Evolutionary conservation across 2,113 vertebrate species (phyloP).

Genomic region (Tursiops truncatus): DNA sequence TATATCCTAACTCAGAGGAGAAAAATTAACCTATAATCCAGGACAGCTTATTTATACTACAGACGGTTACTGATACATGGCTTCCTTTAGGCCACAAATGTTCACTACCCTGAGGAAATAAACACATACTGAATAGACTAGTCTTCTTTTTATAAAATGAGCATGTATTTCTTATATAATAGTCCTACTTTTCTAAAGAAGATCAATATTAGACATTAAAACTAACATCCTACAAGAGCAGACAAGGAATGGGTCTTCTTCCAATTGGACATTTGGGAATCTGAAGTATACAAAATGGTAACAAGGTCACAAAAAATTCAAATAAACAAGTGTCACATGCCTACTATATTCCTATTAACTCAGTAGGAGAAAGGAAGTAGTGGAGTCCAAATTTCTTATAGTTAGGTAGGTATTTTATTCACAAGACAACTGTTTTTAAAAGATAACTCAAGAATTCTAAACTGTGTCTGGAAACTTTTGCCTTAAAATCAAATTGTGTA

Average conservation of each 20-base stretch:
- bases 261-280: neutral
- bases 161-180: neutral
- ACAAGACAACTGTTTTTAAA: neutral
- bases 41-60: neutral
- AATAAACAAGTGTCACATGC: neutral
- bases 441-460: neutral
- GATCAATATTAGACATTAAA: neutral
- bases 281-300: neutral
- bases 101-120: neutral
- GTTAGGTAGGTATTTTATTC: neutral
- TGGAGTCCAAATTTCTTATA: neutral
- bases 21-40: neutral
- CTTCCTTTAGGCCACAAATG: neutral
- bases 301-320: neutral
- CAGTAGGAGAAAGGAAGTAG: neutral
- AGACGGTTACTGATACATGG: neutral
- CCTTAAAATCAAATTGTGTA: neutral
- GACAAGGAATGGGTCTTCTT: neutral
- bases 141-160: neutral
- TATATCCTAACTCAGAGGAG: neutral
- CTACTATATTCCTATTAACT: neutral
- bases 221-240: neutral
- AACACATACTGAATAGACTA: neutral
- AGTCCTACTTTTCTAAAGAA: neutral
- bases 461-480: neutral